A percentile compares a stretch with the other conserved stretches of the same genome.
Conservation (phyloP, 37 sponge, comb jelly and placozoan species). For the Crambe crambe region DNA sequence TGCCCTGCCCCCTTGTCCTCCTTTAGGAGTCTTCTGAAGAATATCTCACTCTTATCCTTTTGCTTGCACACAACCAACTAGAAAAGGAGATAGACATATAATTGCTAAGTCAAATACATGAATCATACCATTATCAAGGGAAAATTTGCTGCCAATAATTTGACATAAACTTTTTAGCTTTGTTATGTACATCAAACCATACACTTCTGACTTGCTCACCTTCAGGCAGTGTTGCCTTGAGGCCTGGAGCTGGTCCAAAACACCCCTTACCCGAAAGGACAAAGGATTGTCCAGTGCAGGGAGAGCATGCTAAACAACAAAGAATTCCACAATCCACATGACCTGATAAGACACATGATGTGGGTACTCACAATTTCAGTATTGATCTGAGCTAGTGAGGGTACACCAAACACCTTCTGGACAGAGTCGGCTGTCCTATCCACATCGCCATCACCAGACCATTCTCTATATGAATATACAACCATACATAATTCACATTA, state of each 20-base stretch:
- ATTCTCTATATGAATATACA: conserved; percentile 88
- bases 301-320: conserved; percentile 41
- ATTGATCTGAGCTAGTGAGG: conserved; percentile 62
- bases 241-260: conserved; percentile 48
- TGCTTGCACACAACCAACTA: conserved; percentile 77
- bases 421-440: conserved; percentile 78
- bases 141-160: too few species aligned
- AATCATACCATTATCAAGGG: too few species aligned
- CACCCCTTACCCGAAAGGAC: conserved; percentile 68
- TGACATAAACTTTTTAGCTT: too few species aligned
- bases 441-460: conserved; percentile 88
- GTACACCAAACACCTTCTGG: conserved; percentile 69
- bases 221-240: conserved; percentile 51
- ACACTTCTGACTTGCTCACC: too few species aligned
- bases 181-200: too few species aligned
- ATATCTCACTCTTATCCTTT: conserved; percentile 70
- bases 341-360: too few species aligned
- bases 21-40: conserved; percentile 80
- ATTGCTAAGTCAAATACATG: too few species aligned
- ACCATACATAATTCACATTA: too few species aligned
- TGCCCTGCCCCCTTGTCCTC: conserved; percentile 79
- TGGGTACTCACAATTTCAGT: conserved; percentile 47
- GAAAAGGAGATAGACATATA: neutral
- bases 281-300: conserved; percentile 83
- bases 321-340: neutral